These are phyloP conservation scores for Sebastiscus tertius DNA, from an alignment of 2,797 vertebrate species.

Conservation along the genomic window DNA sequence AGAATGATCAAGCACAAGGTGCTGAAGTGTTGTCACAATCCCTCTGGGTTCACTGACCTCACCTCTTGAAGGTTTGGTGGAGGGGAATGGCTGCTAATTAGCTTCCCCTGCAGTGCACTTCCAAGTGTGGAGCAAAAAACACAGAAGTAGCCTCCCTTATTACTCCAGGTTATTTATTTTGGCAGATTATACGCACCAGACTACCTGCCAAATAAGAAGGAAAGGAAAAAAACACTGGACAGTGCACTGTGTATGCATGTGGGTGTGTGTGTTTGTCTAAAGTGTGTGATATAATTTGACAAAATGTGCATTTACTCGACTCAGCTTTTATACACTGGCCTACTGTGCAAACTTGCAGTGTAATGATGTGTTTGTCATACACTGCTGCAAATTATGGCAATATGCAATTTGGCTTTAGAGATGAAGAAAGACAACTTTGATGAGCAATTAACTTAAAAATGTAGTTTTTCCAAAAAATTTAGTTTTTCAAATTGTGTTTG, in stretches of 20 bases:
- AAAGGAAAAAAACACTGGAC: conserved; percentile 8
- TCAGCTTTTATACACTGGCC: not conserved
- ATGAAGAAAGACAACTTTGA: not conserved
- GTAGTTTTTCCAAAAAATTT: not conserved
- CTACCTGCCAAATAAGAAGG: conserved; percentile 30
- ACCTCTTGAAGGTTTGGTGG: conserved; percentile 4
- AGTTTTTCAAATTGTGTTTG: not conserved
- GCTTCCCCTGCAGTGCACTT: conserved; percentile 10
- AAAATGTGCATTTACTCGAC: not conserved
- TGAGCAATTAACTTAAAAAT: not conserved
- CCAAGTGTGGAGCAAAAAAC: conserved; percentile 25
- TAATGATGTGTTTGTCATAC: not conserved
- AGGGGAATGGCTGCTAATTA: conserved; percentile 24
- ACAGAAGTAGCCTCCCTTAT: conserved; percentile 14
- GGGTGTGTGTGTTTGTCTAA: not conserved
- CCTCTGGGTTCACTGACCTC: conserved; percentile 31
- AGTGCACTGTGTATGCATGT: not conserved
- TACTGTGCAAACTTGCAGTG: not conserved
- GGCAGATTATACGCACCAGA: conserved; percentile 11
- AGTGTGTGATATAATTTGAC: not conserved
- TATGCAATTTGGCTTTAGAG: not conserved
- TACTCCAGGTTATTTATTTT: conserved; percentile 36
- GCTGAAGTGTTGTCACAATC: not conserved
- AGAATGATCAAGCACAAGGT: conserved; percentile 16
- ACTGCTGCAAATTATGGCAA: not conserved